phyloP scores from a whole-genome alignment of 2,113 vertebrate species.

The Struthio camelus region DNA sequence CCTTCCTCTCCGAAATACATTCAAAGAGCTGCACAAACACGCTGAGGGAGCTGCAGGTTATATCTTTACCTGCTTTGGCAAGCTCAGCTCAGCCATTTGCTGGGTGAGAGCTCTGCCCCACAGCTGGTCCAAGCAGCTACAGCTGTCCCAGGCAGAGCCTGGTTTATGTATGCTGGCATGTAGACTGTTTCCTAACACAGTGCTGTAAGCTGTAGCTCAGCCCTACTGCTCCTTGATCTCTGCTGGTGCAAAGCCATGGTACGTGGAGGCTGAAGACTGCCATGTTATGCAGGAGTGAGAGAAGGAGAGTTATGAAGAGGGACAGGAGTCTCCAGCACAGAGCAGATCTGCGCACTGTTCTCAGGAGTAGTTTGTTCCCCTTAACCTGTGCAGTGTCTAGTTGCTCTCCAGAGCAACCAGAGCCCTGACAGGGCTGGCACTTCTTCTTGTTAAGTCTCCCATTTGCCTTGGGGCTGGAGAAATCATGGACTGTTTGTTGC shows the following conservation, averaged over 20 bases:
- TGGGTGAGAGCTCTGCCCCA: not conserved
- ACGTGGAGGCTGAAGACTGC: not conserved
- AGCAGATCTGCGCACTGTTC: not conserved
- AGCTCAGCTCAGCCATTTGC: not conserved
- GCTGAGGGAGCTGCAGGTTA: slow-evolving; percentile 46
- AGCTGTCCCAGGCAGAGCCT: not conserved
- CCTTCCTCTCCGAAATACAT: not conserved
- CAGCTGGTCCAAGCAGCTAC: not conserved
- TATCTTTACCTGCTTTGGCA: slow-evolving; percentile 55
- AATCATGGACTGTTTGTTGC: rapidly evolving
- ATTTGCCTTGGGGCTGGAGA: rapidly evolving
- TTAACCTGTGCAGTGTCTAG: not conserved
- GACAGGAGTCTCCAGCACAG: rapidly evolving
- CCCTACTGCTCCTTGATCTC: not conserved
- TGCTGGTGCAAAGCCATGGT: not conserved
- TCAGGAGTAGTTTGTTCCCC: rapidly evolving
- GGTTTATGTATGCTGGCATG: not conserved
- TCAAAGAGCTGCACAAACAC: slow-evolving; percentile 55
- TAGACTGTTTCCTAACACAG: rapidly evolving
- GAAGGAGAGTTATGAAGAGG: not conserved
- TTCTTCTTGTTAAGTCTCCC: not conserved
- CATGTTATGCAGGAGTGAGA: not conserved
- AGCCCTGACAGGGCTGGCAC: not conserved
- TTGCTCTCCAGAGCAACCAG: not conserved
- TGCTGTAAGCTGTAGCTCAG: rapidly evolving